phyloP scores from a whole-genome alignment of 2,888 invertebrate species.

The Ormyrus thymus region DNA sequence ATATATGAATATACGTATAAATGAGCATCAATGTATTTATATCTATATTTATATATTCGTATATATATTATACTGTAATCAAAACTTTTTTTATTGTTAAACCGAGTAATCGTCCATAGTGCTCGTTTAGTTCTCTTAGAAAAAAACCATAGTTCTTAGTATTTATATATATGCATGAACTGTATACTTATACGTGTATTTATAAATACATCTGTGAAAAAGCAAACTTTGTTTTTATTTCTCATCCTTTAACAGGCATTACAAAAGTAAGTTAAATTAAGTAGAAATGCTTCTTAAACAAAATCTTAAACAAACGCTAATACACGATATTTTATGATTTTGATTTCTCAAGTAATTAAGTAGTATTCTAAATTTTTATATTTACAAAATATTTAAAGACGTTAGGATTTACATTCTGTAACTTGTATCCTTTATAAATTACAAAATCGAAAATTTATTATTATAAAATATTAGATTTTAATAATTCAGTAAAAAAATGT shows the following conservation, averaged over 20 bases:
- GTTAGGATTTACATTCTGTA: too few relatives aligned
- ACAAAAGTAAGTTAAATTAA: slow-evolving; percentile 3
- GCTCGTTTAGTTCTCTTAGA: slow-evolving; percentile 68
- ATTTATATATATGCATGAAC: slow-evolving; percentile 70
- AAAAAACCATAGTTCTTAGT: slow-evolving; percentile 68
- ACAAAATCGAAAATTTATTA: not conserved
- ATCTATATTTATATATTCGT: slow-evolving; percentile 55
- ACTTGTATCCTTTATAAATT: too few relatives aligned
- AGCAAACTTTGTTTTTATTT: slow-evolving; percentile 34
- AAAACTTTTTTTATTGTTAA: slow-evolving; percentile 63
- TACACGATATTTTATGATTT: too few relatives aligned
- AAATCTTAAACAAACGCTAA: too few relatives aligned
- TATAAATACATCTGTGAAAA: slow-evolving; percentile 73
- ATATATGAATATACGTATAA: slow-evolving; percentile 55
- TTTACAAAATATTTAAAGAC: too few relatives aligned
- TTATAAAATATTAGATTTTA: not conserved
- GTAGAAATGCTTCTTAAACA: not conserved
- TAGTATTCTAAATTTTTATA: too few relatives aligned
- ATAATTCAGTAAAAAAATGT: not conserved
- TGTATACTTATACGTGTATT: slow-evolving; percentile 72
- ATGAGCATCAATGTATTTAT: slow-evolving; percentile 48
- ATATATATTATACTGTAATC: slow-evolving; percentile 60
- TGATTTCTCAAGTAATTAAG: too few relatives aligned
- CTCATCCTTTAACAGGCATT: not conserved
- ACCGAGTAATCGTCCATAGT: slow-evolving; percentile 57